A percentile compares a stretch with the other conserved stretches of the same genome.
Evolutionary conservation across 2,113 vertebrate genomes (phyloP).

Genomic region (Uria aalge): DNA sequence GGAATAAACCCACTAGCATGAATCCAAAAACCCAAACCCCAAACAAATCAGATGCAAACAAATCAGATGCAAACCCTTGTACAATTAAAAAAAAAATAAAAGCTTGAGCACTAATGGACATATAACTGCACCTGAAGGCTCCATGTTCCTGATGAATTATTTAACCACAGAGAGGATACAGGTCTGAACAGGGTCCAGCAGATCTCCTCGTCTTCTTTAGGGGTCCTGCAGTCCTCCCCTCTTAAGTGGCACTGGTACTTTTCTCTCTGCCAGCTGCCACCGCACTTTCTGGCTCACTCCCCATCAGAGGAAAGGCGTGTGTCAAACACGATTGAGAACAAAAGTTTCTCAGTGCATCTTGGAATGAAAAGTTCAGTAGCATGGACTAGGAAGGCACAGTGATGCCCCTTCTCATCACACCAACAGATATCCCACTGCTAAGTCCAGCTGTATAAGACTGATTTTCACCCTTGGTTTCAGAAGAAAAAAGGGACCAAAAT

Average conservation of each 20-base stretch:
- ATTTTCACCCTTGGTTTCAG: neutral
- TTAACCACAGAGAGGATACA: neutral
- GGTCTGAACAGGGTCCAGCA: neutral
- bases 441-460: neutral
- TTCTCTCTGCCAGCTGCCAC: neutral
- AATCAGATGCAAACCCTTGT: neutral
- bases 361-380: neutral
- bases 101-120: neutral
- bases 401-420: neutral
- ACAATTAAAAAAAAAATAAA: neutral
- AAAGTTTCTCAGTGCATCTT: neutral
- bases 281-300: neutral
- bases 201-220: neutral
- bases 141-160: neutral
- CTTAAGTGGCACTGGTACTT: neutral
- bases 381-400: neutral
- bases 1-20: neutral
- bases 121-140: neutral
- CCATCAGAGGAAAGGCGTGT: fast-evolving
- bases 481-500: neutral
- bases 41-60: neutral
- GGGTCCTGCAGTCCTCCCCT: neutral
- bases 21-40: neutral
- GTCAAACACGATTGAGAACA: fast-evolving
- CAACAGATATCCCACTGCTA: neutral